Evolutionary conservation across 1,140 invertebrate genomes (phyloP).

Genomic region (Brachionus manjavacas): DNA sequence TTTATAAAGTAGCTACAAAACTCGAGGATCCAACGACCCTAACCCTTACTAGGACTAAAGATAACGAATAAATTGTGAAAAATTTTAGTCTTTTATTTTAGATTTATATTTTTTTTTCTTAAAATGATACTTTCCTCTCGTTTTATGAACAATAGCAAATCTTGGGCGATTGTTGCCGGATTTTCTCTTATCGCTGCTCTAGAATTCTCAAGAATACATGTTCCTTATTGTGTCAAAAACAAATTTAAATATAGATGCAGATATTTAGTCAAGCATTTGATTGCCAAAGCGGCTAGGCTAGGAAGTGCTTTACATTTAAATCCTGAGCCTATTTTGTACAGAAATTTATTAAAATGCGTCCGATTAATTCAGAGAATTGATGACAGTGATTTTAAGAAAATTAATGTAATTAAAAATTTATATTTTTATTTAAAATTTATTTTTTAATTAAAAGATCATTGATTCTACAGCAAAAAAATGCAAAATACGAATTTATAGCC

Average conservation of each 20-base stretch:
- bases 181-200: background rate
- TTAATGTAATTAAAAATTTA: background rate
- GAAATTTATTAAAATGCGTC: background rate
- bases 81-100: background rate
- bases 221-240: background rate
- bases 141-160: background rate
- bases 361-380: background rate
- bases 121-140: background rate
- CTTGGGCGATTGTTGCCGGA: background rate
- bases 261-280: background rate
- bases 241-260: constrained; percentile 4
- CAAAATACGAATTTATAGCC: background rate
- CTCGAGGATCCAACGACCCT: background rate
- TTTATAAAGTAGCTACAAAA: background rate
- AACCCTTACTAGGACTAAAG: background rate
- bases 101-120: background rate
- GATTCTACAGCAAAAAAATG: background rate
- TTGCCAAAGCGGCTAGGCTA: background rate
- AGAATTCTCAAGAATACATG: background rate
- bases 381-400: background rate
- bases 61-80: background rate
- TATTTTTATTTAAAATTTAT: background rate
- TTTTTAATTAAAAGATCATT: background rate
- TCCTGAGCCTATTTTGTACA: background rate
- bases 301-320: background rate